Percentiles rank a stretch among this genome's conserved stretches.
These are phyloP conservation scores for Rotaria socialis DNA, from an alignment of 2,888 invertebrate genomes.

Conservation along the genomic window DNA sequence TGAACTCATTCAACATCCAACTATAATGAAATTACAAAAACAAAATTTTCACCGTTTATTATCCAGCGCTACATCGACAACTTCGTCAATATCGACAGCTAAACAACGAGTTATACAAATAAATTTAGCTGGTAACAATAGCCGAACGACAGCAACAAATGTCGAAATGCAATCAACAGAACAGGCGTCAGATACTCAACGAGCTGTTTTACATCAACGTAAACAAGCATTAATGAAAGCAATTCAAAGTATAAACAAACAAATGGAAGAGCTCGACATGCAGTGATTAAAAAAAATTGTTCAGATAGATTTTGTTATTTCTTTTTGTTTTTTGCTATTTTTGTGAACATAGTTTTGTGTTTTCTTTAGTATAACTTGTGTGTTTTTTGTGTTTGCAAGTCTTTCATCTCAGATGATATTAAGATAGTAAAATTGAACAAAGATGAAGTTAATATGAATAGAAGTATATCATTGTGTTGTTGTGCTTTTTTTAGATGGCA, in stretches of 20 bases:
- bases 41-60: slow-evolving; percentile 18
- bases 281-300: background rate
- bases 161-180: background rate
- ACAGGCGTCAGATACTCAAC: background rate
- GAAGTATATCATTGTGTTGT: background rate
- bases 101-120: background rate
- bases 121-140: background rate
- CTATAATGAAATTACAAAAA: background rate
- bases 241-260: slow-evolving; percentile 23
- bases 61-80: background rate
- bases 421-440: background rate
- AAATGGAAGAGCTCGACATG: slow-evolving; percentile 7
- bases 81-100: background rate
- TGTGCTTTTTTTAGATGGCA: background rate
- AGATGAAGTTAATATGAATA: background rate
- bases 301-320: background rate
- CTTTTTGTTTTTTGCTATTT: background rate
- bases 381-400: background rate
- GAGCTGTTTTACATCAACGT: background rate
- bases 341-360: background rate
- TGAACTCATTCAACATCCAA: slow-evolving; percentile 19
- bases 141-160: background rate
- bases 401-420: background rate
- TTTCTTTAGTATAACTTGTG: background rate
- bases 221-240: slow-evolving; percentile 19